phyloP scores from a whole-genome alignment of 2,113 vertebrate species.

The Apus apus region DNA sequence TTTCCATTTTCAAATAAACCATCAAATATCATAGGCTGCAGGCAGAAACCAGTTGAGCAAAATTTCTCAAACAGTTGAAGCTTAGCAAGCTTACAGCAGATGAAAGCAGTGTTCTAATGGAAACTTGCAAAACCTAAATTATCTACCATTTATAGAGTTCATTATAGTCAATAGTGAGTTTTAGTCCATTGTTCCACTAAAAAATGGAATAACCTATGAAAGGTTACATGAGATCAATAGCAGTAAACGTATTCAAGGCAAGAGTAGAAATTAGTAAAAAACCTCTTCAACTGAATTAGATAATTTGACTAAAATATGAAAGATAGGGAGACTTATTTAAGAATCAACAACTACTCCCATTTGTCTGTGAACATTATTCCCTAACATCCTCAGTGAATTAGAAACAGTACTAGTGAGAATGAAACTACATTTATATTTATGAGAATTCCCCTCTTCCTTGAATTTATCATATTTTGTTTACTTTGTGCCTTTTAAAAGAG shows the following conservation, averaged over 20 bases:
- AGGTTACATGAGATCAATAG: neutral
- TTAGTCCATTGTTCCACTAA: neutral
- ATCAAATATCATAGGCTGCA: neutral
- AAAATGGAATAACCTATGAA: neutral
- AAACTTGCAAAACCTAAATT: neutral
- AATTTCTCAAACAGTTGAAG: neutral
- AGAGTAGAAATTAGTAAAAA: neutral
- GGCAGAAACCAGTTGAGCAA: neutral
- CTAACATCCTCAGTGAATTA: neutral
- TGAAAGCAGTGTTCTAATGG: neutral
- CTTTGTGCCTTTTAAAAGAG: neutral
- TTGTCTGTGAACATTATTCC: neutral
- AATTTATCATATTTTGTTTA: neutral
- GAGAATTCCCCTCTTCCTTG: neutral
- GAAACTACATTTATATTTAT: neutral
- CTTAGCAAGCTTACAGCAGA: neutral
- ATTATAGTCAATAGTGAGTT: neutral
- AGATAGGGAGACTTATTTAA: neutral
- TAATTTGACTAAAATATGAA: neutral
- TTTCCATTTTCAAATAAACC: neutral
- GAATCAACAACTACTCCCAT: neutral
- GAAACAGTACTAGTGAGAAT: neutral
- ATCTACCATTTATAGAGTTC: neutral
- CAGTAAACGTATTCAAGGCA: neutral
- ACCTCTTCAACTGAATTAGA: neutral